Percentiles rank a stretch among this genome's conserved stretches.
phyloP scores from a whole-genome alignment of 2,888 invertebrate genomes.

The Deilephila elpenor region DNA sequence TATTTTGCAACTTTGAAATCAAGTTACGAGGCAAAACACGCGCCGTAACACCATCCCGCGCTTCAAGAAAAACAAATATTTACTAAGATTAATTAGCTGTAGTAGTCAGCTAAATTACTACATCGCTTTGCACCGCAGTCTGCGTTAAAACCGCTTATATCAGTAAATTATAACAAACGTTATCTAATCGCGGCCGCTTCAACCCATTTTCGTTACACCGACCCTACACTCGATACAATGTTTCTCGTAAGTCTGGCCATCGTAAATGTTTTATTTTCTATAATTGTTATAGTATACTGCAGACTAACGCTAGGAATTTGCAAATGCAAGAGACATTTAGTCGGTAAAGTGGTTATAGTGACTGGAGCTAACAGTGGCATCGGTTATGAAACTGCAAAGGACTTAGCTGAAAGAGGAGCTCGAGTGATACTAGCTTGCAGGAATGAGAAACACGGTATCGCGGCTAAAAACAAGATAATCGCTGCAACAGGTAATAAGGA shows the following conservation, averaged over 20 bases:
- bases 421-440: constrained; percentile 92
- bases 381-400: constrained; percentile 90
- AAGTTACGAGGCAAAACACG: no score
- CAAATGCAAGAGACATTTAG: constrained; percentile 76
- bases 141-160: background rate
- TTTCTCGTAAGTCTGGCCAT: constrained; percentile 45
- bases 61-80: background rate
- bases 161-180: constrained; percentile 1
- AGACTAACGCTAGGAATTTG: constrained; percentile 61
- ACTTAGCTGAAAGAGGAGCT: constrained; percentile 89
- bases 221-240: constrained; percentile 40
- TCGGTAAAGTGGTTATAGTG: constrained; percentile 92
- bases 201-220: background rate
- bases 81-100: background rate
- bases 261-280: constrained; percentile 41
- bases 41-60: no score
- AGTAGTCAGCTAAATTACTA: background rate
- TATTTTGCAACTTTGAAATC: no score
- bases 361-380: constrained; percentile 94
- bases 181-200: constrained; percentile 17
- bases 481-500: constrained; percentile 57
- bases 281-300: constrained; percentile 46
- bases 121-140: background rate
- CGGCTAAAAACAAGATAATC: constrained; percentile 68
- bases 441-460: constrained; percentile 87